Base-by-base conservation (phyloP, 2,113 vertebrate species). In the Peromyscus leucopus region DNA sequence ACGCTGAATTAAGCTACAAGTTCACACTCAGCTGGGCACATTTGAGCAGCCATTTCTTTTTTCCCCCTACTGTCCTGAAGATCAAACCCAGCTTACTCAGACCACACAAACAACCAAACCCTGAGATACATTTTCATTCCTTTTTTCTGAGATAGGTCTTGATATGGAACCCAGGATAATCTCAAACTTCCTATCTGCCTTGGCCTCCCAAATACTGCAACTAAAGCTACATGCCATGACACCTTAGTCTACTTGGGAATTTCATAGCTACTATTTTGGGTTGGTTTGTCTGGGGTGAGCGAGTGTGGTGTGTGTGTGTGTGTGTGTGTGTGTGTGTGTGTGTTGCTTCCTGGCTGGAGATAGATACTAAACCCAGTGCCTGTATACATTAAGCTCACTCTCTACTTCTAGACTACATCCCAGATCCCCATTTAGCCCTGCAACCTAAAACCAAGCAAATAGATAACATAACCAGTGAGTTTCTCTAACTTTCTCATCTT, bases 401-500 rank as follows among this genome's bases (percentile, higher is more conserved):
- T 48, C 78, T 61, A 59, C 39, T 87, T 63, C 33, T 63, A 42
- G 48, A 11, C 24, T 84, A 57, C 0, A 65, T 0, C 24, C 15
- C 28, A 75, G 36, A 26, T 13, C 8, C 2, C 21, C 3, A 67
- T 28, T 26, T 28, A 78, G 10, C 26, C 6, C 8, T 92, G 26
- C 8, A 1, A 5, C 57, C 51, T 26, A 16, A 59, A 51, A 80
- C 59, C 9, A 91, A 85, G 12, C 31, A 93, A 95, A n/a, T 7
- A 86, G 39, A 63, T 92, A 28, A 92, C 36, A 90, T 1, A 80
- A 33, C 72, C 28, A 26, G 92, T 89, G 0, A 42, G 42, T 39
- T 91, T 85, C 86, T 96, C 92, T 82, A 67, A 86, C 8, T 46
- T 76, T 21, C 21, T 94, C 76, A 72, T 95, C 80, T 91, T 93